These are phyloP conservation scores for Eptesicus fuscus DNA, from an alignment of 2,113 vertebrate species.

Conservation along the genomic window DNA sequence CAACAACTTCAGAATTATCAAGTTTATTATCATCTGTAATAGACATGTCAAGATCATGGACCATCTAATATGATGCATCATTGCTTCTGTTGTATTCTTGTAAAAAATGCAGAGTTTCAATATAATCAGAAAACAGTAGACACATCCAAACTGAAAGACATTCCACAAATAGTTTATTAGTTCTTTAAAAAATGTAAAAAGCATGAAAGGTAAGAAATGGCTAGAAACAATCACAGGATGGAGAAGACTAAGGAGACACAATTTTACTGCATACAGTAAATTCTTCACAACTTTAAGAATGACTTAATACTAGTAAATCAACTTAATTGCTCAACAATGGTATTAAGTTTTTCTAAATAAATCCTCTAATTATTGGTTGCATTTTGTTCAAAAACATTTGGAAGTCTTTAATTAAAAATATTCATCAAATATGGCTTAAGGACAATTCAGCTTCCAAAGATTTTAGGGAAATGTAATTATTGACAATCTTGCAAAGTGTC, in stretches of 20 bases:
- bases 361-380: background rate
- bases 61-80: background rate
- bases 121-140: background rate
- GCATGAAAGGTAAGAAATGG: background rate
- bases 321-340: background rate
- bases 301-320: background rate
- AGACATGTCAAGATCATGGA: background rate
- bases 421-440: background rate
- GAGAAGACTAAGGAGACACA: background rate
- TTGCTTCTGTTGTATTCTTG: background rate
- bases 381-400: background rate
- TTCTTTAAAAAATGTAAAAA: background rate
- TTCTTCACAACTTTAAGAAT: background rate
- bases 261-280: background rate
- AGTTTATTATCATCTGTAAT: background rate
- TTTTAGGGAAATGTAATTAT: background rate
- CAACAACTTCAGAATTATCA: background rate
- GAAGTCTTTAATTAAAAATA: conserved; percentile 9
- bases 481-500: background rate
- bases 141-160: background rate
- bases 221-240: background rate
- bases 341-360: background rate
- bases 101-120: background rate
- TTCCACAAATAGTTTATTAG: background rate
- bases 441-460: background rate